These are phyloP conservation scores for Siniperca obscura DNA, from an alignment of 2,797 vertebrate genomes.

Conservation along the genomic window DNA sequence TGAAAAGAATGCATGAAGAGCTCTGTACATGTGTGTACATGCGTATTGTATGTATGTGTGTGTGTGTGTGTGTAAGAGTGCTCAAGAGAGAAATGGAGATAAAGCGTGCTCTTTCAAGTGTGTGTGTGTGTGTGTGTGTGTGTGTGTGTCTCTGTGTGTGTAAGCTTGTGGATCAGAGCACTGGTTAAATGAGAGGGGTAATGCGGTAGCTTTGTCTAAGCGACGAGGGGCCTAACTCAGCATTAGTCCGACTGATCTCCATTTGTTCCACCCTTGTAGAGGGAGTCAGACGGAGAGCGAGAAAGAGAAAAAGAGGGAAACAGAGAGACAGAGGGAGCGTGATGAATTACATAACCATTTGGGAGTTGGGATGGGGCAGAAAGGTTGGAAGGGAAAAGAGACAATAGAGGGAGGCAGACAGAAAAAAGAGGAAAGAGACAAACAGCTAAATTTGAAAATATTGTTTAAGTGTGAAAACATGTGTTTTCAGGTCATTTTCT, in stretches of 20 bases:
- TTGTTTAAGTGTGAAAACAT: not conserved
- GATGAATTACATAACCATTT: conserved; percentile 58
- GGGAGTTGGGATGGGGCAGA: conserved; percentile 51
- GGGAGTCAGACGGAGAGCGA: conserved; percentile 39
- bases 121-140: conserved; percentile 14
- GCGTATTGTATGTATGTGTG: conserved; percentile 4
- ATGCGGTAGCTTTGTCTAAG: conserved; percentile 75
- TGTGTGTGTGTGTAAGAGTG: conserved; percentile 11
- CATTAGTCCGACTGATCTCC: conserved; percentile 77
- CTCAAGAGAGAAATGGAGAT: conserved; percentile 55
- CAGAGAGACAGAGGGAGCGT: conserved; percentile 28
- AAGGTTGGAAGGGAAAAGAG: conserved; percentile 30
- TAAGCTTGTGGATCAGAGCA: conserved; percentile 61
- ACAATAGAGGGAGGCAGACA: conserved; percentile 4
- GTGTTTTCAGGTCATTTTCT: not conserved
- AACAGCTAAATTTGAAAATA: conserved; percentile 13
- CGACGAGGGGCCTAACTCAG: conserved; percentile 73
- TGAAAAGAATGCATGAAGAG: conserved; percentile 1
- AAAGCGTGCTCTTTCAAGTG: conserved; percentile 55
- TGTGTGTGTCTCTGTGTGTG: conserved; percentile 31
- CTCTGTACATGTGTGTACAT: conserved; percentile 28
- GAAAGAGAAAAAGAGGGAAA: conserved; percentile 31
- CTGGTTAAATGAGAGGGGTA: conserved; percentile 73
- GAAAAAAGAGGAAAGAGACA: conserved; percentile 19
- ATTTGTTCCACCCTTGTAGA: conserved; percentile 75